Conservation (phyloP, 2,113 vertebrate species). For the Semicossyphus pulcher region DNA sequence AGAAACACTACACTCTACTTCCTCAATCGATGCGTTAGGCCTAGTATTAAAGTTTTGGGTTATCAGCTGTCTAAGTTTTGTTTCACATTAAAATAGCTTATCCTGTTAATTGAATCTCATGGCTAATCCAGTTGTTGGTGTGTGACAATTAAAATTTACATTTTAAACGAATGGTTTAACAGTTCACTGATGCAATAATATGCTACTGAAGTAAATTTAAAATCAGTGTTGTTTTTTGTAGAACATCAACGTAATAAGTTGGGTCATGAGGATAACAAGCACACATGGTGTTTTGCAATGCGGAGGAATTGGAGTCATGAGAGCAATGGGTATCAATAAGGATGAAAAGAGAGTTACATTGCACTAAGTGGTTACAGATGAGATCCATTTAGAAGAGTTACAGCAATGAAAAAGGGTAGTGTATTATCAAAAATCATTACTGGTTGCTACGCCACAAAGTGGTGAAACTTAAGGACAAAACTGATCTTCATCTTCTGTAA, state of each 20-base stretch:
- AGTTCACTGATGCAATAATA: not conserved
- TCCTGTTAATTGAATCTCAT: not conserved
- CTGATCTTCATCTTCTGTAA: too few relatives aligned
- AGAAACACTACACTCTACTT: not conserved
- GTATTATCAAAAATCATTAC: too few relatives aligned
- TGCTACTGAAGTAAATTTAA: too few relatives aligned
- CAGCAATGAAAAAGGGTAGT: too few relatives aligned
- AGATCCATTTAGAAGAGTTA: not conserved
- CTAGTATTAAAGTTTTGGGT: not conserved
- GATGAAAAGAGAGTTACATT: not conserved
- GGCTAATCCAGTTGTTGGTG: not conserved
- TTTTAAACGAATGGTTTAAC: not conserved
- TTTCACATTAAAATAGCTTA: not conserved
- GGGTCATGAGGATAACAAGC: not conserved
- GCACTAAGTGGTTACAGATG: not conserved
- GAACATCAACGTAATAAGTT: too few relatives aligned
- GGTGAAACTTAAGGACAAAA: too few relatives aligned
- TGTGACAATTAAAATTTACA: not conserved
- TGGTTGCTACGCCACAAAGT: too few relatives aligned
- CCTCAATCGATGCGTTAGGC: not conserved
- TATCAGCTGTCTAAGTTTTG: not conserved
- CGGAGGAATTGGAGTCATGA: slow-evolving; percentile 9
- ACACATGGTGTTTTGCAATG: not conserved
- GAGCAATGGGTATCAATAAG: not conserved
- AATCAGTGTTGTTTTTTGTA: too few relatives aligned